Evolutionary conservation across 2,888 invertebrate species (phyloP), one percentile per base, ranked within the genome.

Genomic region (Loripinus fragilis): DNA sequence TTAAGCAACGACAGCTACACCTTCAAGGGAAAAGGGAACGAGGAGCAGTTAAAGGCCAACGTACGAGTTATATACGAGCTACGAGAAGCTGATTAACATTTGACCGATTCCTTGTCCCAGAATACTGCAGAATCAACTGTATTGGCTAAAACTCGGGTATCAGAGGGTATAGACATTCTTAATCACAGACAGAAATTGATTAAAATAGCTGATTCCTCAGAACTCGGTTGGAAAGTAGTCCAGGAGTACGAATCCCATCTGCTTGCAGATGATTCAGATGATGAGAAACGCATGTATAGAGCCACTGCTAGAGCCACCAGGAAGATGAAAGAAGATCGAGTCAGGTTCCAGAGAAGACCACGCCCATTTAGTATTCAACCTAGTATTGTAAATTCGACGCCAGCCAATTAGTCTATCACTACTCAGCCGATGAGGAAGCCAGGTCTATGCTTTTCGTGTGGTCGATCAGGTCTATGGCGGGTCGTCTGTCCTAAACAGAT

Each of bases 211-310:
- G 33, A 60, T 17, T 30, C 15, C 20, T 60, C 60, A 17, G 60
- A 60, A 17, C 30, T 60, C 15, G 60, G 60, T 17, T 60, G 60
- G 60, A 10, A 20, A 8, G 60, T 60, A 3, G 60, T 60, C 17
- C 60, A 60, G 5, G 33, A 60, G 60, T 60, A 60, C 17, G 60
- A 33, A 15, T 30, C 60, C 10, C 60, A 60, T 33, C 60, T 33
- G 30, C 60, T 60, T 17, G 60, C 60, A 1, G 7, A 10, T 33
- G 60, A 60, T 33, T 1, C 7, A 12, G 60, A 60, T 12, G 60
- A 60, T 33, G 60, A 60, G 17, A 60, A n/a, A 33, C 60, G 60
- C 33, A 33, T 60, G 60, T 60, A 60, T 17, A 60, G 60, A 33
- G 60, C 60, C 10, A 23, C 30, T 33, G 15, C 60, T 2, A 10